Conservation (phyloP, 2,797 vertebrate genomes). For the Sebastes goodei region DNA sequence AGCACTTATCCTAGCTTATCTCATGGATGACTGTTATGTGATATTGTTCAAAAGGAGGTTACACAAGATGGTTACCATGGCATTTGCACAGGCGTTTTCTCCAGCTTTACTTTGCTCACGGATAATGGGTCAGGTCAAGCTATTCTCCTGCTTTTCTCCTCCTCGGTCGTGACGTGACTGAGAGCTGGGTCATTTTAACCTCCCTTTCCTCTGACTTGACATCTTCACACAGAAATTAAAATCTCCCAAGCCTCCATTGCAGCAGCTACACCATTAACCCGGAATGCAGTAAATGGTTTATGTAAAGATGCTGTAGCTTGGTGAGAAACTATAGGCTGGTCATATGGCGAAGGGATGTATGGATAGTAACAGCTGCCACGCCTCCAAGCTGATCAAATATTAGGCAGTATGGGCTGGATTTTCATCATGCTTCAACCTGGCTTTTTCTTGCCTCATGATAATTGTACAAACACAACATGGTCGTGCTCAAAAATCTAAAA, state of each 20-base stretch:
- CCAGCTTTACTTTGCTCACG: conserved; percentile 51
- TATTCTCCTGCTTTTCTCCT: conserved; percentile 59
- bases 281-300: conserved; percentile 1
- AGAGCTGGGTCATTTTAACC: conserved; percentile 73
- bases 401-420: neutral
- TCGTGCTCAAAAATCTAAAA: neutral
- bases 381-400: conserved; percentile 5
- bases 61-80: conserved; percentile 70
- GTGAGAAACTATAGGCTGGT: conserved; percentile 10
- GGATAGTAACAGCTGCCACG: conserved; percentile 8
- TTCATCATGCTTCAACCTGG: neutral
- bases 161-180: conserved; percentile 47
- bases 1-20: conserved; percentile 45
- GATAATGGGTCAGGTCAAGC: conserved; percentile 74
- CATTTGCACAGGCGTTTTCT: conserved; percentile 61
- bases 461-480: neutral
- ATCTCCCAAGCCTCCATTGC: conserved; percentile 10
- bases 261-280: conserved; percentile 3
- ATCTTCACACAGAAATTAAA: conserved; percentile 58
- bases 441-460: neutral
- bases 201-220: conserved; percentile 54
- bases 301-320: conserved; percentile 9
- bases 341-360: neutral
- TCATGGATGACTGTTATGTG: conserved; percentile 53
- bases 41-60: conserved; percentile 62